Evolutionary conservation across 2,113 vertebrate genomes (phyloP), one percentile per base, ranked within the genome.

Genomic region (Anhinga anhinga): DNA sequence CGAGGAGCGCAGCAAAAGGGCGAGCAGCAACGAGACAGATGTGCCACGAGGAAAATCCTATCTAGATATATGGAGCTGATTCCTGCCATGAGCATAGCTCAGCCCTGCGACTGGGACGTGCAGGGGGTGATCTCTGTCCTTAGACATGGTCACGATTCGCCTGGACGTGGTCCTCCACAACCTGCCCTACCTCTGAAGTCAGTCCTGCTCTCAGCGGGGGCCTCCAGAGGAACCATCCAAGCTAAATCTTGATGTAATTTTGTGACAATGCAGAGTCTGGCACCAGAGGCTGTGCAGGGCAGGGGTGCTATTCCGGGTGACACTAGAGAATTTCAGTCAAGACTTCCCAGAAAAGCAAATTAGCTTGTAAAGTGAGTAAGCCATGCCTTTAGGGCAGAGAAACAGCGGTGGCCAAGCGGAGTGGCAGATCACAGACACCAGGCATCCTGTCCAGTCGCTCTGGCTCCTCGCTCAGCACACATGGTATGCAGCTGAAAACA

Each of bases 21-120:
- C 4, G 38, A 65, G 72, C 21, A 21, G 44, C 25, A 22, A 53
- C 0, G 0, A 5, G n/a, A n/a, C 8, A 21, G 1, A 25, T 0
- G 14, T 10, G 26, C 36, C 40, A 16, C 1, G 5, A 49, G 22
- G 15, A 45, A 56, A 88, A 86, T 19, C 61, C 55, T 55, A 30
- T 5, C 5, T 62, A 34, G 55, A 38, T 7, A 9, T 8, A 10
- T 0, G 15, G 77, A 74, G 53, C 4, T 3, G 36, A n/a, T 4
- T 18, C 50, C 40, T 32, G 30, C 42, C 38, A 8, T 0, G 18
- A 86, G 80, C 40, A 15, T 0, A 0, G 77, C 4, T 21, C n/a
- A 49, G 66, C 27, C 23, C 66, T 18, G 25, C 0, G 2, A 29
- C 25, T 5, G 58, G 73, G 36, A 50, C 6, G 5, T 10, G 59